Conservation (phyloP, 2,888 invertebrate species). For the Drosophila recens region DNA sequence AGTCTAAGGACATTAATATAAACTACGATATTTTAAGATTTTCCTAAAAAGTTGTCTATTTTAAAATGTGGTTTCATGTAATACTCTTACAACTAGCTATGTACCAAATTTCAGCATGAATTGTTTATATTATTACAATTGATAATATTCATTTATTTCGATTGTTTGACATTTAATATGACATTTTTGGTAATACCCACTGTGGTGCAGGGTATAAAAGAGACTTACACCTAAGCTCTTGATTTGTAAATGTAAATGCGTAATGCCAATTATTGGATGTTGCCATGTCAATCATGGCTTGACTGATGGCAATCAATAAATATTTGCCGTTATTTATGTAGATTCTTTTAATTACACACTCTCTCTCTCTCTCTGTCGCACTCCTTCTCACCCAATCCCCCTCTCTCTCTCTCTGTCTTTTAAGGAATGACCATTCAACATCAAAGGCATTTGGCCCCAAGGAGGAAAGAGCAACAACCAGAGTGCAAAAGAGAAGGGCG, state of each 20-base stretch:
- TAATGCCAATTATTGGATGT: slow-evolving; percentile 7
- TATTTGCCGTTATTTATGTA: slow-evolving; percentile 37
- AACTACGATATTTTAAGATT: not conserved
- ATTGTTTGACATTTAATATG: not conserved
- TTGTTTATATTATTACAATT: too few species aligned
- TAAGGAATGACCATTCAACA: slow-evolving; percentile 30
- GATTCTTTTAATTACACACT: slow-evolving; percentile 34
- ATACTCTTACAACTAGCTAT: not conserved
- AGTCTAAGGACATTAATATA: not conserved
- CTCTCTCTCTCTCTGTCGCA: not conserved
- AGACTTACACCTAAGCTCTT: not conserved
- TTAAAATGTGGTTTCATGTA: not conserved
- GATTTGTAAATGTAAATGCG: not conserved
- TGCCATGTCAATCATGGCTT: slow-evolving; percentile 22
- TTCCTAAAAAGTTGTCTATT: not conserved
- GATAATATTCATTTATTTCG: not conserved
- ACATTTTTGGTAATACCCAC: not conserved
- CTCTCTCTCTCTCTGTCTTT: not conserved
- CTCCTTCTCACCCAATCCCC: not conserved
- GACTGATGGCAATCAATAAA: slow-evolving; percentile 30
- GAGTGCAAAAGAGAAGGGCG: not conserved
- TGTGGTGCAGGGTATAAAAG: not conserved
- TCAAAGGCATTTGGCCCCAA: slow-evolving; percentile 39
- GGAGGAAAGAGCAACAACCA: slow-evolving; percentile 1
- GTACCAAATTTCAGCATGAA: too few species aligned